These are phyloP conservation scores for Pachypanchax playfairii DNA, from an alignment of 2,113 vertebrate genomes.

Conservation along the genomic window DNA sequence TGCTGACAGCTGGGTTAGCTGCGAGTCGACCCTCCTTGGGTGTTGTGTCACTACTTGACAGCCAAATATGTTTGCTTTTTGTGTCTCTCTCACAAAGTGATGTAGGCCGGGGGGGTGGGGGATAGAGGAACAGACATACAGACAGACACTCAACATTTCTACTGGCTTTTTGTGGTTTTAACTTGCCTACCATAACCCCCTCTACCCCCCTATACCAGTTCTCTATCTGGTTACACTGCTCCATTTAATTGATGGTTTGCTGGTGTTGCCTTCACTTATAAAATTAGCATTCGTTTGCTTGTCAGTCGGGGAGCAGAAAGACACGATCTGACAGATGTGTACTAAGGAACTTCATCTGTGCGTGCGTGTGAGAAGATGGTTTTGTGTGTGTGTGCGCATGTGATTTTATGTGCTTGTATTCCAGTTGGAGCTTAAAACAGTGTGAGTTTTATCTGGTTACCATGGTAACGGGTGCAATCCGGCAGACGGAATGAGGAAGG, in stretches of 20 bases:
- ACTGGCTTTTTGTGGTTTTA: constrained; percentile 54
- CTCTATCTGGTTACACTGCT: constrained; percentile 44
- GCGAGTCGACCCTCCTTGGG: constrained; percentile 69
- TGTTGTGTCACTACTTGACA: constrained; percentile 75
- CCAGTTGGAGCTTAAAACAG: constrained; percentile 80
- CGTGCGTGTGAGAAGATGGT: constrained; percentile 39
- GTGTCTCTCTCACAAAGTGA: constrained; percentile 42
- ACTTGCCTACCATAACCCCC: constrained; percentile 49
- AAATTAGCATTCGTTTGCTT: constrained; percentile 69
- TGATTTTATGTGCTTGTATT: constrained; percentile 73
- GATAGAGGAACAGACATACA: constrained; percentile 28
- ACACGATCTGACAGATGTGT: constrained; percentile 50
- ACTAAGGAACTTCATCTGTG: constrained; percentile 55
- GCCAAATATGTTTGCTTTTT: constrained; percentile 72
- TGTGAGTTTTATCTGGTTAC: constrained; percentile 82
- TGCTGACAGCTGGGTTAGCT: constrained; percentile 74
- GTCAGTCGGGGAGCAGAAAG: constrained; percentile 60
- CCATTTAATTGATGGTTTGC: constrained; percentile 69
- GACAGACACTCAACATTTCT: constrained; percentile 57
- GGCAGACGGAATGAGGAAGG: constrained; percentile 77
- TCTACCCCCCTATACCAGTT: constrained; percentile 40
- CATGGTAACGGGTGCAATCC: constrained; percentile 80
- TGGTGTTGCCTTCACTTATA: constrained; percentile 58
- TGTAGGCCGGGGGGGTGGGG: neutral
- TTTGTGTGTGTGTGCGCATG: constrained; percentile 39